phyloP scores from a whole-genome alignment of 1,140 invertebrate genomes.

The Drosophila neocordata region DNA sequence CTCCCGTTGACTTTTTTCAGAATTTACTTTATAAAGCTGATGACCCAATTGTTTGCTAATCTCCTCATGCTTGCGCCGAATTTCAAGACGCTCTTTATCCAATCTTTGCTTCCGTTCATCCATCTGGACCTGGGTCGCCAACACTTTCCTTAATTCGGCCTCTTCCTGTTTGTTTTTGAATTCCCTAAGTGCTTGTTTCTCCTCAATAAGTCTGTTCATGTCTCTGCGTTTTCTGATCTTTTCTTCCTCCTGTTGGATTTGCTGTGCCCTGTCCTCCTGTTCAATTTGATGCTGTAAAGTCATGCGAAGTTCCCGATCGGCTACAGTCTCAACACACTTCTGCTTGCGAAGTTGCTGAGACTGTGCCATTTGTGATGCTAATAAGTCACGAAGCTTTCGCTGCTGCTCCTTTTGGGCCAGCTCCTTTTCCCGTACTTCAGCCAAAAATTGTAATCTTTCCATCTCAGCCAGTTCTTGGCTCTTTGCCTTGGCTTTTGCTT shows the following conservation, averaged over 20 bases:
- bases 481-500: slow-evolving; percentile 9
- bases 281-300: slow-evolving; percentile 49
- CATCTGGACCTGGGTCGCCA: slow-evolving; percentile 29
- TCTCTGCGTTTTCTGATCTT: slow-evolving; percentile 41
- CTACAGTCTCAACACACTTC: slow-evolving; percentile 30
- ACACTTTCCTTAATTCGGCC: slow-evolving; percentile 18
- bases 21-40: slow-evolving; percentile 51
- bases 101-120: slow-evolving; percentile 17
- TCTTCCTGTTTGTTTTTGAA: slow-evolving; percentile 12
- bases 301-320: slow-evolving; percentile 45
- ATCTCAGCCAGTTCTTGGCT: slow-evolving; percentile 32
- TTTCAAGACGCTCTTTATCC: slow-evolving; percentile 17
- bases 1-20: slow-evolving; percentile 49
- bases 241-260: slow-evolving; percentile 19
- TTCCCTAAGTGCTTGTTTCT: slow-evolving; percentile 27
- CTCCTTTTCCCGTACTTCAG: slow-evolving; percentile 28
- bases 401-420: slow-evolving; percentile 39
- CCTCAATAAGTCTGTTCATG: slow-evolving; percentile 45
- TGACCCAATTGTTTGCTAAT: slow-evolving; percentile 53
- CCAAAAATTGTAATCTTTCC: slow-evolving; percentile 31
- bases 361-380: slow-evolving; percentile 50
- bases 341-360: slow-evolving; percentile 21
- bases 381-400: slow-evolving; percentile 22
- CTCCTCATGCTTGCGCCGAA: slow-evolving; percentile 42
- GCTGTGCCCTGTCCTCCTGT: slow-evolving; percentile 42